Evolutionary conservation across 2,888 invertebrate species (phyloP), one percentile per base, ranked within the genome.

Genomic region (Agriopis marginaria): DNA sequence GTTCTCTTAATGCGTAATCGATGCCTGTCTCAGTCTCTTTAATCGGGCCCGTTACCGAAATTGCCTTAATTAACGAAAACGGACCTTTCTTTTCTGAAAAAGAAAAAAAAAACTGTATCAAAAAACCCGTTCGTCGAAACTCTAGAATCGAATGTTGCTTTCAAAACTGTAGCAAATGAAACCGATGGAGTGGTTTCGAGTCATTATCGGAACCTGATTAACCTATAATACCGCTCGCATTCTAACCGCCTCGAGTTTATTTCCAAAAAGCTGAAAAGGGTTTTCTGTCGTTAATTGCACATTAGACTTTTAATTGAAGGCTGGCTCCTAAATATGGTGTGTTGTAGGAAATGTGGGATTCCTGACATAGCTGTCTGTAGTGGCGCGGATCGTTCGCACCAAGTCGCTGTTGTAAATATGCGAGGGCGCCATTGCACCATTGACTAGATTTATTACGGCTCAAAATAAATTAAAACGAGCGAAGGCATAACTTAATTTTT

Each of bases 21-120:
- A 86, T 79, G 82, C 81, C 82, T 77, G 84, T 85, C 86, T 79
- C 86, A 71, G 81, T 81, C 86, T 82, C 81, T 86, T 89, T 88
- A 89, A 88, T 86, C 82, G 86, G 82, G 69, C 82, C 86, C 85
- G 86, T 87, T 83, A 82, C 82, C 83, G 75, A 88, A 91, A 90
- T 89, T 89, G 81, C 88, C 83, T 86, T 89, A 82, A 91, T 91
- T 90, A 89, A 84, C 84, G 63, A 84, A 85, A 83, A 77, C 78
- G 80, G 75, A 77, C 81, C 87, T 86, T 87, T 87, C 85, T 84
- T 86, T 83, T 77, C 75, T 71, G 73, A 66, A 72, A 77, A 77
- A 64, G 53, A 10, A 62, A 58, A 67, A 65, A 23, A 82, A 83
- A 88, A 86, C 84, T 87, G 87, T 88, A 89, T 85, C 87, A 86